Percentiles rank a stretch among this genome's conserved stretches.
Conservation (phyloP, 1,140 invertebrate genomes). For the Lepidostoma basale region DNA sequence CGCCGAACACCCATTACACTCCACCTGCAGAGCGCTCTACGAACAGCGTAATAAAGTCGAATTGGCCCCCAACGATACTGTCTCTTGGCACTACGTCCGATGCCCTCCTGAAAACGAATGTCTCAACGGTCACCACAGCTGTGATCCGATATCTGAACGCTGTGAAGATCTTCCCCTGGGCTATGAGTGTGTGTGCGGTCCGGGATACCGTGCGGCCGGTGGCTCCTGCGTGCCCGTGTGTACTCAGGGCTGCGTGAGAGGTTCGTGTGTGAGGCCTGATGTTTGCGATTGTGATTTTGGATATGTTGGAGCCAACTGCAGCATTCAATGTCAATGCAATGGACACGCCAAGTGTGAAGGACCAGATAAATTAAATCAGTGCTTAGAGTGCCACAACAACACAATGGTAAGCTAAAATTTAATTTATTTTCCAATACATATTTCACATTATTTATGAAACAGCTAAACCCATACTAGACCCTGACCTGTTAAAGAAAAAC, state of each 20-base stretch:
- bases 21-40: slow-evolving; percentile 70
- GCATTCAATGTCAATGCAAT: slow-evolving; percentile 92
- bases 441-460: background rate
- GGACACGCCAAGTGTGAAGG: slow-evolving; percentile 91
- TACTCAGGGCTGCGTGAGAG: slow-evolving; percentile 86
- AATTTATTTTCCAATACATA: background rate
- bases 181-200: slow-evolving; percentile 87
- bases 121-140: slow-evolving; percentile 87
- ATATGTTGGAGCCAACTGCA: slow-evolving; percentile 92
- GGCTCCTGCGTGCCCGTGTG: slow-evolving; percentile 81
- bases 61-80: slow-evolving; percentile 57
- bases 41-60: slow-evolving; percentile 57
- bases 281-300: slow-evolving; percentile 92
- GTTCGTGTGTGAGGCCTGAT: slow-evolving; percentile 83
- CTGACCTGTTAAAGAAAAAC: too few species aligned
- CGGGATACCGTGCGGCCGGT: slow-evolving; percentile 72
- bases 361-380: slow-evolving; percentile 80
- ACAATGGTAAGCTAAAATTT: slow-evolving; percentile 70
- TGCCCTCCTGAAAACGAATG: slow-evolving; percentile 96
- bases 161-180: slow-evolving; percentile 75
- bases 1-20: slow-evolving; percentile 68
- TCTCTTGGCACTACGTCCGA: slow-evolving; percentile 83
- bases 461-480: too few species aligned
- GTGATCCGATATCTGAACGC: slow-evolving; percentile 81
- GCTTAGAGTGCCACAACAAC: slow-evolving; percentile 88